Evolutionary conservation across 1,140 invertebrate species (phyloP).

Genomic region (Odontomachus brunneus): DNA sequence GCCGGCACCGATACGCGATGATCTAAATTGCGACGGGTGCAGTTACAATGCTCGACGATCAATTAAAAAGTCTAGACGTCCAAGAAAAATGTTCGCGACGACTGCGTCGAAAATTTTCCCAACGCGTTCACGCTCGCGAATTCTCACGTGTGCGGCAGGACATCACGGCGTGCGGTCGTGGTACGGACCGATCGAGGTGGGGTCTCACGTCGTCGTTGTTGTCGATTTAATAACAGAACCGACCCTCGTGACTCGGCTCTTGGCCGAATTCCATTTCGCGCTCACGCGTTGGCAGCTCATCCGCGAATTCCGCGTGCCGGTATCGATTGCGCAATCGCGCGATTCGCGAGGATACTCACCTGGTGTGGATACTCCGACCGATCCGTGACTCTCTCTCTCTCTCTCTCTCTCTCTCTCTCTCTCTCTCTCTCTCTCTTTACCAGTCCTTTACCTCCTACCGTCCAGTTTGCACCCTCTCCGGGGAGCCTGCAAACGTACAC

Average conservation of each 20-base stretch:
- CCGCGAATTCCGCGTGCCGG: slow-evolving; percentile 37
- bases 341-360: slow-evolving; percentile 30
- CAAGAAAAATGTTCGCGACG: too few species aligned
- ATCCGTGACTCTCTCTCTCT: not conserved
- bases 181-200: too few species aligned
- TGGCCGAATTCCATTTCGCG: slow-evolving; percentile 53
- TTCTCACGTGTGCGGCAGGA: not conserved
- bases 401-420: not conserved
- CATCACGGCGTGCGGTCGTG: not conserved
- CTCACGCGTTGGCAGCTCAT: slow-evolving; percentile 36
- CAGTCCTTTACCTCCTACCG: not conserved
- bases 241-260: slow-evolving; percentile 43
- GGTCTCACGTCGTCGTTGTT: slow-evolving; percentile 20
- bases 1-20: too few species aligned
- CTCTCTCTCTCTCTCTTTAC: not conserved
- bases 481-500: not conserved
- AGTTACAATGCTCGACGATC: too few species aligned
- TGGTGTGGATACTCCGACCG: too few species aligned
- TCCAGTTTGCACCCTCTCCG: not conserved
- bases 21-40: too few species aligned
- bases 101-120: too few species aligned
- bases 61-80: too few species aligned
- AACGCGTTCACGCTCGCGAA: too few species aligned
- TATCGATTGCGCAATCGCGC: slow-evolving; percentile 34
- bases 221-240: slow-evolving; percentile 53